Evolutionary conservation across 2,797 vertebrate genomes (phyloP).

Genomic region (Sorex maritimensis): DNA sequence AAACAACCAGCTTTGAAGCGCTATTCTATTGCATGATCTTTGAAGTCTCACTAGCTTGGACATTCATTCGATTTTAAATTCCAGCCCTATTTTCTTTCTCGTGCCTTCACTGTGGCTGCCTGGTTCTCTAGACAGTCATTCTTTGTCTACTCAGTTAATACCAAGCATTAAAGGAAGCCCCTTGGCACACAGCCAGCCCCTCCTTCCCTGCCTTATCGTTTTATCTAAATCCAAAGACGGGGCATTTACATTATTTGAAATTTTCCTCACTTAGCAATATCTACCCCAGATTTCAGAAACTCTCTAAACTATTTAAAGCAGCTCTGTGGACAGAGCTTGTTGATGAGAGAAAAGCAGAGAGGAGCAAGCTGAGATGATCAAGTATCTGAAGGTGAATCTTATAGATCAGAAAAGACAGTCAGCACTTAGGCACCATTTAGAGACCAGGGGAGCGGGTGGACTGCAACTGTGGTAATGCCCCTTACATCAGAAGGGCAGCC

Average conservation of each 20-base stretch:
- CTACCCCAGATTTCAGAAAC: not conserved
- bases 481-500: not conserved
- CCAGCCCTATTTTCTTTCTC: not conserved
- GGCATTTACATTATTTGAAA: not conserved
- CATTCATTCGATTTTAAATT: slow-evolving; percentile 20
- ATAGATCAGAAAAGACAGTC: not conserved
- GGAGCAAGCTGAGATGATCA: not conserved
- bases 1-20: not conserved
- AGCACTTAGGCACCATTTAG: too few relatives aligned
- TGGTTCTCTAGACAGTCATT: not conserved
- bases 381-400: not conserved
- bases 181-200: not conserved
- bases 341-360: not conserved
- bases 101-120: not conserved
- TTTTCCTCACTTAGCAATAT: not conserved
- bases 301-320: not conserved
- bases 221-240: not conserved
- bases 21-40: not conserved
- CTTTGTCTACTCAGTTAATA: not conserved
- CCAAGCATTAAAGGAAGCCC: not conserved
- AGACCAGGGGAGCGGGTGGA: not conserved
- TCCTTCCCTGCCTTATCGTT: not conserved
- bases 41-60: not conserved
- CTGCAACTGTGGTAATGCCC: not conserved
- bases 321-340: not conserved